Percentiles rank a stretch among this genome's conserved stretches.
Conservation (phyloP, 1,140 invertebrate species). For the Pemphigus obesinymphae region DNA sequence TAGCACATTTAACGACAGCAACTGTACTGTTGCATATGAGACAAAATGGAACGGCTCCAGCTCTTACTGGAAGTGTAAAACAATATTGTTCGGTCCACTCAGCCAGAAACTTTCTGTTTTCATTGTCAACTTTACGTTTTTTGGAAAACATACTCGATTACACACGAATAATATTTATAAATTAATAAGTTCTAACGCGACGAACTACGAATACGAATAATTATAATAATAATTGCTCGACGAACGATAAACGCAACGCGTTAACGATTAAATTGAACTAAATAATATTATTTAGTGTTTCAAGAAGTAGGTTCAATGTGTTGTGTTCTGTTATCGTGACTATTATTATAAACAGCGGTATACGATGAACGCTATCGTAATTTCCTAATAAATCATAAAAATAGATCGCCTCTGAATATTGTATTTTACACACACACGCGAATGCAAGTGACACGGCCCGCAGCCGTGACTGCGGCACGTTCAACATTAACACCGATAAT, state of each 20-base stretch:
- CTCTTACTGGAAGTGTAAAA: not conserved
- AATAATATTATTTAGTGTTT: not conserved
- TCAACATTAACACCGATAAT: not conserved
- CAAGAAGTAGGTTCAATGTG: not conserved
- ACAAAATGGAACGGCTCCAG: not conserved
- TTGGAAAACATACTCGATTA: conserved; percentile 1
- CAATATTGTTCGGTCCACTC: conserved; percentile 14
- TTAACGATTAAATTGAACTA: not conserved
- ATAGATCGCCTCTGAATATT: not conserved
- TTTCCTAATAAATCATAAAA: conserved; percentile 1
- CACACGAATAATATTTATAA: conserved; percentile 2
- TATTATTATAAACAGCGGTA: not conserved
- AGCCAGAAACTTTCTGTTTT: not conserved
- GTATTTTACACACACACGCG: not conserved
- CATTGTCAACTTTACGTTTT: not conserved
- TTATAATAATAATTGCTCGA: not conserved
- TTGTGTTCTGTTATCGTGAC: not conserved
- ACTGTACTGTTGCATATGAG: not conserved
- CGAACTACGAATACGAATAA: not conserved
- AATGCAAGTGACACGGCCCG: not conserved
- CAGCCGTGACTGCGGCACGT: not conserved
- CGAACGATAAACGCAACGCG: not conserved
- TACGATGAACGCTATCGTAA: not conserved
- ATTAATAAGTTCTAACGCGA: not conserved
- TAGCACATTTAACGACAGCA: not conserved